These are phyloP conservation scores for Lagodon rhomboides DNA, from an alignment of 2,797 vertebrate genomes.

Conservation along the genomic window DNA sequence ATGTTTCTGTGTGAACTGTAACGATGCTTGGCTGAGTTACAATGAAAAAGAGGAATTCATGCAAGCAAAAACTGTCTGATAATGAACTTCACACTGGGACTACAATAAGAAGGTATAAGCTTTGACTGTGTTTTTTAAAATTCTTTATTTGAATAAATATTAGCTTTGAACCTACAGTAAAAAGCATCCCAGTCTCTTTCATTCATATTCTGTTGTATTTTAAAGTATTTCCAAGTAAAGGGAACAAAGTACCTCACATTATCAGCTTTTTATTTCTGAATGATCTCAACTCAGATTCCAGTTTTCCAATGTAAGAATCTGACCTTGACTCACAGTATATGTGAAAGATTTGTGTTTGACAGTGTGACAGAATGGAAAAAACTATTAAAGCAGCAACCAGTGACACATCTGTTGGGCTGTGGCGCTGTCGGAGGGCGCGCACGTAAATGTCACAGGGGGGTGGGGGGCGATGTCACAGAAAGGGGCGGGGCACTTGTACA, in stretches of 20 bases:
- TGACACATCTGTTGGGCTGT: no score
- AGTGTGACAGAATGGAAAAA: neutral
- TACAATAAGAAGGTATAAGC: neutral
- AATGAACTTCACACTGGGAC: neutral
- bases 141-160: slow-evolving; percentile 18
- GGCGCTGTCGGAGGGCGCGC: neutral
- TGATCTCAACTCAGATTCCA: neutral
- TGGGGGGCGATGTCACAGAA: no score
- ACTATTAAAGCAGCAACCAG: neutral
- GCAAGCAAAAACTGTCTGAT: neutral
- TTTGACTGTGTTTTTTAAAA: neutral
- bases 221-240: no score
- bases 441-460: no score
- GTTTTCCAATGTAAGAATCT: neutral
- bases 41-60: neutral
- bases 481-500: no score
- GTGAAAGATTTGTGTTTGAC: neutral
- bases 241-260: neutral
- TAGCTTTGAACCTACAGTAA: neutral
- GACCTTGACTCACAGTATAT: neutral
- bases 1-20: neutral
- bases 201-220: neutral
- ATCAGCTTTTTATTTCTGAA: neutral
- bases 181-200: neutral
- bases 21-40: neutral